Conservation (phyloP, 2,888 invertebrate species). For the Eristalinus aeneus region DNA sequence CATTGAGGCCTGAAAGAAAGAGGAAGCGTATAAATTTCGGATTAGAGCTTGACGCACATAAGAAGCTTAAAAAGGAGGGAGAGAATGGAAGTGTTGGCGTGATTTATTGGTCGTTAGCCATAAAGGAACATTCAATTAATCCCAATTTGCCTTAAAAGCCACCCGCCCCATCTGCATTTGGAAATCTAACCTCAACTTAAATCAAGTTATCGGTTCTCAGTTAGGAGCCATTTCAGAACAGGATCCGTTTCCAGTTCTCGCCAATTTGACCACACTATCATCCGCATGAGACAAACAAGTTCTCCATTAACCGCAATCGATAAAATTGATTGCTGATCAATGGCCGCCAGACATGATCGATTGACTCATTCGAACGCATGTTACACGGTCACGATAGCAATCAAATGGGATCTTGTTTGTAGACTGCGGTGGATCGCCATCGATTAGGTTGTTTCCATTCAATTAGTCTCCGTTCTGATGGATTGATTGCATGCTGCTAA, state of each 20-base stretch:
- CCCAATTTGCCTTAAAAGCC: too few species aligned
- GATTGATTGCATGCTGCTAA: not conserved
- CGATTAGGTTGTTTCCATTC: not conserved
- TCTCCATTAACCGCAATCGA: not conserved
- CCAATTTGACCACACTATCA: not conserved
- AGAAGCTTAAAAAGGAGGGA: not conserved
- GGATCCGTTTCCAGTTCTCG: not conserved
- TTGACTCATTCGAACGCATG: not conserved
- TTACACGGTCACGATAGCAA: not conserved
- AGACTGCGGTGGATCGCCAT: not conserved
- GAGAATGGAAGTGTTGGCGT: not conserved
- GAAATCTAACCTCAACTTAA: not conserved
- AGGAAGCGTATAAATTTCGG: slow-evolving; percentile 61
- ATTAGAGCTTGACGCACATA: not conserved
- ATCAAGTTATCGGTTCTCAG: not conserved
- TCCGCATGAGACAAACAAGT: not conserved
- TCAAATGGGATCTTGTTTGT: not conserved
- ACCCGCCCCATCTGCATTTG: too few species aligned
- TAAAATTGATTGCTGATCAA: not conserved
- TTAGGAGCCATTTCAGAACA: not conserved
- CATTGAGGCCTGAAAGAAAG: slow-evolving; percentile 94
- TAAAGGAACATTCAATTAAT: too few species aligned
- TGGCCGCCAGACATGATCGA: not conserved
- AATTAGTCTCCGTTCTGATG: not conserved
- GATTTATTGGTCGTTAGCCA: too few species aligned